Conservation (phyloP, 2,113 vertebrate genomes). For the Centropristis striata region DNA sequence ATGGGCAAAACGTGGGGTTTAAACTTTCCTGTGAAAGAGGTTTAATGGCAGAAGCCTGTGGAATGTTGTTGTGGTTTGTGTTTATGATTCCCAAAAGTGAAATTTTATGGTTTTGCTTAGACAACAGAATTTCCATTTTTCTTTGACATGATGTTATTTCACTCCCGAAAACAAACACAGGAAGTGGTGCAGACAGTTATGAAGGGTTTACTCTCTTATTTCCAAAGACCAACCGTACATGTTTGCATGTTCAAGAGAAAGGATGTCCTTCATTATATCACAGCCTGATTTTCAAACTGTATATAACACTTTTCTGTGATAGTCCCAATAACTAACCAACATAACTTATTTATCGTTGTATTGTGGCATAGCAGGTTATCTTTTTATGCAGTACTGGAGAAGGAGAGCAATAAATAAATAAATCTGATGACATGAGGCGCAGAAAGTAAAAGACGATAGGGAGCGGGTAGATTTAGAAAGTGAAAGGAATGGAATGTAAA, state of each 20-base stretch:
- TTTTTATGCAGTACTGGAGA: background rate
- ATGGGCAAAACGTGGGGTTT: background rate
- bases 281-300: background rate
- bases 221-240: background rate
- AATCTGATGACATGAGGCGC: background rate
- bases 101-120: background rate
- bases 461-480: constrained; percentile 34
- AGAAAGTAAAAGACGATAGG: background rate
- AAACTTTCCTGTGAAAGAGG: background rate
- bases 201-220: background rate
- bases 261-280: background rate
- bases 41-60: background rate
- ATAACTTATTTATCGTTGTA: no score
- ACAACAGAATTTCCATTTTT: background rate
- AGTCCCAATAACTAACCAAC: background rate
- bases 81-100: background rate
- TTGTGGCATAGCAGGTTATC: background rate
- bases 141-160: background rate
- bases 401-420: background rate
- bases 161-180: background rate
- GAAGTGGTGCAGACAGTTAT: background rate
- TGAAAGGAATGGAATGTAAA: constrained; percentile 31
- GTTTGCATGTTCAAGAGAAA: background rate
- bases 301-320: background rate
- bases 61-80: constrained; percentile 5